phyloP scores from a whole-genome alignment of 2,888 invertebrate genomes.

The Gisinianus flammeolus region DNA sequence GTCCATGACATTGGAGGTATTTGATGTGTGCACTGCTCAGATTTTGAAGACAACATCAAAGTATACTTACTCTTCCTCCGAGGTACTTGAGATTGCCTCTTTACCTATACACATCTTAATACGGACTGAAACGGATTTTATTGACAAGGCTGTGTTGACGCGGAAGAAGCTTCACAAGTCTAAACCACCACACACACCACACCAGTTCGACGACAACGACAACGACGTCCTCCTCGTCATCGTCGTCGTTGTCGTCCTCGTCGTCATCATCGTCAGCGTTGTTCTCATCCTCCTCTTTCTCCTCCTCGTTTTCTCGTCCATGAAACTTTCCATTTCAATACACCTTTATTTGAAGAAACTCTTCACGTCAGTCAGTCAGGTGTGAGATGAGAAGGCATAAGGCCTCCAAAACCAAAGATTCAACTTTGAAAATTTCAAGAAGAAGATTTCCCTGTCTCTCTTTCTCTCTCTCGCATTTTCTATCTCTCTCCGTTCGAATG shows the following conservation, averaged over 20 bases:
- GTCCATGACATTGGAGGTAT: too few relatives aligned
- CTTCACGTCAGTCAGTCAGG: slow-evolving; percentile 23
- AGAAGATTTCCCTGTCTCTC: too few relatives aligned
- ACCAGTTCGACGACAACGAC: too few relatives aligned
- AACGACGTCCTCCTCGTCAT: too few relatives aligned
- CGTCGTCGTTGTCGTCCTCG: too few relatives aligned
- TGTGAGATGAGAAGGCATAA: slow-evolving; percentile 15
- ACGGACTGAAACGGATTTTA: background rate
- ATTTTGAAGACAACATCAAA: slow-evolving; percentile 26
- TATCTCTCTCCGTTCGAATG: background rate
- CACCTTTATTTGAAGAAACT: slow-evolving; percentile 8
- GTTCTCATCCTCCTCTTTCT: background rate
- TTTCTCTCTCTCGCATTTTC: background rate
- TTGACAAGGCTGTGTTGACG: slow-evolving; percentile 2
- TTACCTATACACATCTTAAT: background rate
- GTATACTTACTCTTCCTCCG: slow-evolving; percentile 18
- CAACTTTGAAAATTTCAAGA: too few relatives aligned
- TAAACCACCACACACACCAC: too few relatives aligned
- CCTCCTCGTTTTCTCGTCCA: background rate
- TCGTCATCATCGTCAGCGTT: too few relatives aligned
- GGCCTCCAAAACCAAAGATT: too few relatives aligned
- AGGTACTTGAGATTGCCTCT: slow-evolving; percentile 5
- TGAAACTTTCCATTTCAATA: slow-evolving; percentile 8
- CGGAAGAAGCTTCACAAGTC: too few relatives aligned
- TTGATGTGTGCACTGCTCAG: too few relatives aligned